A percentile compares a stretch with the other conserved stretches of the same genome.
These are phyloP conservation scores for Oriolus oriolus DNA, from an alignment of 2,113 vertebrate species.

Conservation along the genomic window DNA sequence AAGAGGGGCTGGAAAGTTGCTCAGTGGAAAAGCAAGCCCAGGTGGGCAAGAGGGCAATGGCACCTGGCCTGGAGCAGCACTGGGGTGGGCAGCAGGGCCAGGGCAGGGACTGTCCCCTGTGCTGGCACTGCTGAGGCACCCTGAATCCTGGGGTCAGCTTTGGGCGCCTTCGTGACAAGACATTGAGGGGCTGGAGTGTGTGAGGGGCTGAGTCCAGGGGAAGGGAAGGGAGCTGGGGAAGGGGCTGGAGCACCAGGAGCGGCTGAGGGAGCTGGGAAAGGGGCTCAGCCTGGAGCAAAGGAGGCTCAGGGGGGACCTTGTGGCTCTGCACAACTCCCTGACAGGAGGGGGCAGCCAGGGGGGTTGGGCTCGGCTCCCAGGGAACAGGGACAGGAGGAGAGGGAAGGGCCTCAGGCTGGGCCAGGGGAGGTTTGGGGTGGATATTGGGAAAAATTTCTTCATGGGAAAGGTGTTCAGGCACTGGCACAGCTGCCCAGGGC, in stretches of 20 bases:
- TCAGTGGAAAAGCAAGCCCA: background rate
- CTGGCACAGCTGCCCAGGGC: background rate
- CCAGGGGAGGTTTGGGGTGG: background rate
- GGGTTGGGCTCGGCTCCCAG: fast-evolving
- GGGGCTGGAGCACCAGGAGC: background rate
- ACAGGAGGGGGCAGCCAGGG: background rate
- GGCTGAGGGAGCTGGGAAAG: background rate
- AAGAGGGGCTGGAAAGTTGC: background rate
- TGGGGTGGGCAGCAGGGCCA: background rate
- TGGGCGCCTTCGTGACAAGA: too few relatives aligned
- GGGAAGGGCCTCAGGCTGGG: fast-evolving
- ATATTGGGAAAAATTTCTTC: background rate
- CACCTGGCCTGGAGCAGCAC: background rate
- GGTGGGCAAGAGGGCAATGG: background rate
- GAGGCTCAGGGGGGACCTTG: background rate
- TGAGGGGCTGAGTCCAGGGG: too few relatives aligned
- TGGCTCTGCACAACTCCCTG: background rate
- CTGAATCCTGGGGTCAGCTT: fast-evolving
- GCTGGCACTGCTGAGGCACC: background rate
- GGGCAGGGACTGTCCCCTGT: background rate
- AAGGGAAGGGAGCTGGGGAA: background rate
- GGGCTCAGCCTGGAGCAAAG: background rate
- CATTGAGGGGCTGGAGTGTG: fast-evolving
- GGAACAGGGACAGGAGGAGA: fast-evolving
- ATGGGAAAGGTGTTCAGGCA: background rate